Evolutionary conservation across 2,888 invertebrate species (phyloP).

Genomic region (Conchocele bisecta): DNA sequence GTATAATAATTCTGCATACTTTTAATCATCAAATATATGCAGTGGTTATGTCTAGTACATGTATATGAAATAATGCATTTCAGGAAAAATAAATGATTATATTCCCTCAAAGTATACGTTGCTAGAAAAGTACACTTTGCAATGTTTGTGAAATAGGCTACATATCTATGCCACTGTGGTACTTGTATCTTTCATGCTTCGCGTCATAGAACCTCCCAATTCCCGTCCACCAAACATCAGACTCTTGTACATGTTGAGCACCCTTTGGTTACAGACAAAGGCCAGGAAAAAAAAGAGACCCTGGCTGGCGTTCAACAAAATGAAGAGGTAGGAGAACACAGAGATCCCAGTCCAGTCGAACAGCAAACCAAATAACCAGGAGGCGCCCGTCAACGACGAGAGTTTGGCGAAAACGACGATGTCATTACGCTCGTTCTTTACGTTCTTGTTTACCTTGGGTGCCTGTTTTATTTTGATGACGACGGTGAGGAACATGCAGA

Average conservation of each 20-base stretch:
- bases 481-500: slow-evolving; percentile 23
- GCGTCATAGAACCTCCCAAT: too few species aligned
- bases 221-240: not conserved
- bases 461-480: slow-evolving; percentile 12
- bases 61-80: too few species aligned
- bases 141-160: too few species aligned
- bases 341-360: slow-evolving; percentile 13
- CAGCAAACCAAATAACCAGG: slow-evolving; percentile 47
- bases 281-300: slow-evolving; percentile 44
- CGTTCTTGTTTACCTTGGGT: slow-evolving; percentile 3
- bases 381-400: slow-evolving; percentile 35
- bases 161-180: too few species aligned
- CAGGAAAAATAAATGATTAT: too few species aligned
- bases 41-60: too few species aligned
- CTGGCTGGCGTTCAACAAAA: slow-evolving; percentile 40
- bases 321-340: slow-evolving; percentile 38
- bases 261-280: slow-evolving; percentile 33
- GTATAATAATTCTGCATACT: too few species aligned
- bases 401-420: slow-evolving; percentile 36
- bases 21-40: too few species aligned
- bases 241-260: slow-evolving; percentile 21
- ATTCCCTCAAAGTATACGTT: too few species aligned
- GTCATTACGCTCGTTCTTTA: slow-evolving; percentile 22
- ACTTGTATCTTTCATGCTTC: too few species aligned
- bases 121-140: too few species aligned